Evolutionary conservation across 1,140 invertebrate species (phyloP), one percentile per base, ranked within the genome.

Genomic region (Trichonephila clavipes): DNA sequence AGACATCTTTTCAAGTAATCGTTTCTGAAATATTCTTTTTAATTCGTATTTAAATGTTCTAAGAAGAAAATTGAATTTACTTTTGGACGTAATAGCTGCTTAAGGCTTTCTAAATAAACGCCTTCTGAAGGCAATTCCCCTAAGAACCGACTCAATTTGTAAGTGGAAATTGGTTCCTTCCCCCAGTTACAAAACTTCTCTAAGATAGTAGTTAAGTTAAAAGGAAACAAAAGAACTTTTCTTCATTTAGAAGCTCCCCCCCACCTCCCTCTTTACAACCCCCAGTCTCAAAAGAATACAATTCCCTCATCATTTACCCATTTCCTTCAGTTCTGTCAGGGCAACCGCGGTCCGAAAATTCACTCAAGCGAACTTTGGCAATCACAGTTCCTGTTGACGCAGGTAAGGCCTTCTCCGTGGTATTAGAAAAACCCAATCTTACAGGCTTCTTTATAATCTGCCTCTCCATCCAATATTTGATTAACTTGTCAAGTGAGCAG

Each of bases 401-500:
- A 34, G 28, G 28, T 40, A 40, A 16, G 21, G 51, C 21, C 83
- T 5, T 10, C 83, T 61, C 58, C 44, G n/a, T 12, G n/a, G 58
- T 19, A 85, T 61, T 61, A 85, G 83, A 85, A 85, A 85, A 61
- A 61, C 83, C 58, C 83, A 85, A 85, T 85, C 82, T 85, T 34
- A 61, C 83, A 28, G 44, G 83, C 58, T 85, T 51, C 28, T 85
- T 85, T 85, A 85, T 85, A 85, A 85, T 85, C 83, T 64, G 6
- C 86, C 61, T 24, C 28, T 21, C 59, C 62, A 24, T 88, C 86
- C 83, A 88, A 88, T 88, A 88, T 88, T 88, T 88, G 86, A 88
- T 88, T 88, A 88, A 88, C 86, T 88, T 88, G 86, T 88, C 86
- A 88, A 58, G 24, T 4, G 61, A 19, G 59, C 86, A 64, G 16